Base-by-base conservation (phyloP, 2,113 vertebrate genomes). In the Xenopus borealis region DNA sequence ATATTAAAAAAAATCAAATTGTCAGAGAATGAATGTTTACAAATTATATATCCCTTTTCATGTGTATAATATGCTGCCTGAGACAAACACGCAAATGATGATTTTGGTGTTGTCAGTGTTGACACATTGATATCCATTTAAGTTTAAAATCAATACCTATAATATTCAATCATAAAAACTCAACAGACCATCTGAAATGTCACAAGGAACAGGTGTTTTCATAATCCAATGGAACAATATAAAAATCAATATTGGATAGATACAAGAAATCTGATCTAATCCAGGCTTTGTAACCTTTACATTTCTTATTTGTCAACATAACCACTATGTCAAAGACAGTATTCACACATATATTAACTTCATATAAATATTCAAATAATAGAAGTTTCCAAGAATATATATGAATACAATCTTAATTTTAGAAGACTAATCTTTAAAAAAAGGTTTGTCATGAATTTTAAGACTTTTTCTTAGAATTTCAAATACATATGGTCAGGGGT, bases 71-170 rank as follows among this genome's bases (percentile, higher is more conserved):
- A 40, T 40, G 5, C 5, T 40, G 8, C 5, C 33, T 9, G 33
- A 40, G 5, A 40, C 33, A 40, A 40, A 47, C 33, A 61, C 45
- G 18, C 61, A 30, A 27, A 63, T 69, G 66, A 16, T n/a, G 44
- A 52, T 50, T 67, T 46, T 14, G 65, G 27, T 63, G n/a, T 63
- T 63, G 73, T 69, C 73, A 62, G 17, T 52, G 73, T 75, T 69
- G 73, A 75, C 73, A 62, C 66, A 75, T 18, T 55, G 66, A 23
- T 53, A 75, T 75, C 73, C 73, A 69, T 59, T 52, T 75, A 69
- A 75, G 73, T 45, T 63, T 17, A 69, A 69, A 69, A 75, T 67
- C 73, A 75, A 69, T 75, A 67, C n/a, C 45, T 75, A 69, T 75
- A 63, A 69, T 69, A 75, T 75, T 20, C 66, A 53, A 55, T 75